phyloP scores from a whole-genome alignment of 2,888 invertebrate genomes.

The Diogma glabrata region DNA sequence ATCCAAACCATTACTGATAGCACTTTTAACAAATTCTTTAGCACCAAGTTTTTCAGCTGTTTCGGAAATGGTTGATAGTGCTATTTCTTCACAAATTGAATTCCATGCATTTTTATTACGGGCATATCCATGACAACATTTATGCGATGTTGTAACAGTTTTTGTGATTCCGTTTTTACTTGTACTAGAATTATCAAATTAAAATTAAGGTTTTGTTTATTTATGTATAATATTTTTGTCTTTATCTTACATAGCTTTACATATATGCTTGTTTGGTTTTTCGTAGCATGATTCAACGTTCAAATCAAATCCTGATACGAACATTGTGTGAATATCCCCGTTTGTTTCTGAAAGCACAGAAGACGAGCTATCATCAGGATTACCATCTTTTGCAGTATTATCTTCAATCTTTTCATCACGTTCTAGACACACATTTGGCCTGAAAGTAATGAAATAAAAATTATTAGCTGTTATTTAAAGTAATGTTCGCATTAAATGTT shows the following conservation, averaged over 20 bases:
- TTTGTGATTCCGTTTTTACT: constrained; percentile 47
- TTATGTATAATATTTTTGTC: constrained; percentile 10
- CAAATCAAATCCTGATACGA: constrained; percentile 32
- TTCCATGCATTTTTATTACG: constrained; percentile 35
- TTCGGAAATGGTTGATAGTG: constrained; percentile 43
- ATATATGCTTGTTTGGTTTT: constrained; percentile 34
- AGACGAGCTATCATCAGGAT: constrained; percentile 21
- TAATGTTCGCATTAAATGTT: no score
- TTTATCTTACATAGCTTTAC: constrained; percentile 34
- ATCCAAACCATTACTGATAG: constrained; percentile 40
- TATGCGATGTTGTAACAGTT: constrained; percentile 48
- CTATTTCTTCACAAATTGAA: constrained; percentile 41
- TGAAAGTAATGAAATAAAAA: constrained; percentile 25
- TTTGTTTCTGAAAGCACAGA: constrained; percentile 20
- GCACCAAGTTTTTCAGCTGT: constrained; percentile 46
- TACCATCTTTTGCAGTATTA: constrained; percentile 19
- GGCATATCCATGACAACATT: constrained; percentile 57
- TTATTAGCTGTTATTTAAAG: no score
- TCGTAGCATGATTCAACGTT: constrained; percentile 36
- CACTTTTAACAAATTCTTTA: constrained; percentile 44
- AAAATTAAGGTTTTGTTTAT: constrained; percentile 11
- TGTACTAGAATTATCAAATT: constrained; percentile 32
- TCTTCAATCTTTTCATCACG: constrained; percentile 37
- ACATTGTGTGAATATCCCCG: constrained; percentile 21
- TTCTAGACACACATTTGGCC: constrained; percentile 52